Evolutionary conservation across 2,888 invertebrate species (phyloP), one percentile per base, ranked within the genome.

Genomic region (Hermaeophaga mercurialis): DNA sequence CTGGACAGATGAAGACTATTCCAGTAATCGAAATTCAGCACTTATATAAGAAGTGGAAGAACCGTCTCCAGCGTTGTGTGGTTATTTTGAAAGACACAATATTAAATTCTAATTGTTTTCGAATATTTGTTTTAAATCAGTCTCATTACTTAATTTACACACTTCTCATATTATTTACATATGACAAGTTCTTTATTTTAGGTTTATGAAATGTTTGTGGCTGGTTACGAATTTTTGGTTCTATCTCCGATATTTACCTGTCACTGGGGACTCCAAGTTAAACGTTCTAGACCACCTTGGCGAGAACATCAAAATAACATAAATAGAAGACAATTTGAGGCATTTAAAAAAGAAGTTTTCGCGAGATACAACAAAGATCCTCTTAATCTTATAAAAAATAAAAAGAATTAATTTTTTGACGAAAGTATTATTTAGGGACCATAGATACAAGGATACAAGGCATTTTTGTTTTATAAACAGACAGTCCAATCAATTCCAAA

Each of bases 151-250:
- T 34, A 34, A 5, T 38, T 6, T 19, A 31, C 15, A 14, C 15
- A 14, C 9, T 17, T 31, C n/a, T 11, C 5, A 9, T 34, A n/a
- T n/a, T n/a, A n/a, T n/a, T n/a, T n/a, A n/a, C n/a, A n/a, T n/a
- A n/a, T n/a, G n/a, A n/a, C n/a, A n/a, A n/a, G n/a, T n/a, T n/a
- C n/a, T 8, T 39, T 14, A 17, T 78, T 79, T 6, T 79, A 94
- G 94, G 93, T 94, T 28, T 94, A 94, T 79, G 94, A 95, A 80
- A 94, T 94, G 90, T 91, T 86, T 74, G 85, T 94, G 22, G 88
- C 91, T 39, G 93, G 94, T 5, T 94, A 91, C 79, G 87, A 90
- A 73, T 94, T 94, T 79, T 84, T 86, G 70, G 94, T 95, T 0
- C 82, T 94, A 8, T 90, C 94, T 0, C 94, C 94, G 0, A 86